Conservation (phyloP, 2,113 vertebrate species). For the Ailurus styani region DNA sequence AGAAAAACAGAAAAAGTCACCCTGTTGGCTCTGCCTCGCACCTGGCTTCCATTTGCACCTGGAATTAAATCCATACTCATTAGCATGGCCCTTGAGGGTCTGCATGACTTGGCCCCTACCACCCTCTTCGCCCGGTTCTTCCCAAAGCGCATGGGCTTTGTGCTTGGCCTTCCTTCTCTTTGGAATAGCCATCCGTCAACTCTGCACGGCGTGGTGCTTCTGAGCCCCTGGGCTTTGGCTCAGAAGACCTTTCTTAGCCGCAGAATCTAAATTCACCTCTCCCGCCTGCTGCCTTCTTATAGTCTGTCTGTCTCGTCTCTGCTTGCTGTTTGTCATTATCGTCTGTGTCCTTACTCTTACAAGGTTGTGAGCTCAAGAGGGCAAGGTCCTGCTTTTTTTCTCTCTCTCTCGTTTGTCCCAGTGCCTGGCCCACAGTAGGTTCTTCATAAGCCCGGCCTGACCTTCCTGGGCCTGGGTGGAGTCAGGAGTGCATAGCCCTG, state of each 20-base stretch:
- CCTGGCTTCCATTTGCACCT: neutral
- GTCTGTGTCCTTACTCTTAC: neutral
- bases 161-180: neutral
- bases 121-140: neutral
- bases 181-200: neutral
- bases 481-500: too few species aligned
- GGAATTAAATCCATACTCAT: neutral
- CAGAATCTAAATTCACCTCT: neutral
- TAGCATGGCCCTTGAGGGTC: fast-evolving
- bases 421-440: neutral
- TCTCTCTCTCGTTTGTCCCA: neutral
- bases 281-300: fast-evolving
- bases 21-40: neutral
- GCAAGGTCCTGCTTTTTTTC: neutral
- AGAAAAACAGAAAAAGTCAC: neutral
- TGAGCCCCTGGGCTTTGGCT: neutral
- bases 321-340: neutral
- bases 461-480: neutral
- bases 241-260: neutral
- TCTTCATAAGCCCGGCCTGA: neutral
- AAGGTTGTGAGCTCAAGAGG: neutral
- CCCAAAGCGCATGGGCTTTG: neutral
- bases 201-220: neutral
- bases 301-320: neutral
- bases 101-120: neutral